phyloP scores from a whole-genome alignment of 2,888 invertebrate species.

The Cheiracanthium punctorium region DNA sequence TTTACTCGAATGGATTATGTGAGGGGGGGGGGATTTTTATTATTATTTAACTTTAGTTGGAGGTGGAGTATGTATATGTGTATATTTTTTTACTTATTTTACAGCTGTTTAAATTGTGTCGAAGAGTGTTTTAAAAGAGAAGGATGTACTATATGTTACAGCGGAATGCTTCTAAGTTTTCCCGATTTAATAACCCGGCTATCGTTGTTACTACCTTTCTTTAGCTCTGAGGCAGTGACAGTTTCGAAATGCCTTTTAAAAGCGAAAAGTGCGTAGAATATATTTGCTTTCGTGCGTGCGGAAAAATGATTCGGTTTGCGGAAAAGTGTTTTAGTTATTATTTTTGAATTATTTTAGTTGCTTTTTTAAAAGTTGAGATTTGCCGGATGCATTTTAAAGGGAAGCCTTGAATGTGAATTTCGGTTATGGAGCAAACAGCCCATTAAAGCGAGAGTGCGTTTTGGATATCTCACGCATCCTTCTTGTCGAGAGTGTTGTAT shows the following conservation, averaged over 20 bases:
- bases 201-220: too few species aligned
- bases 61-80: too few species aligned
- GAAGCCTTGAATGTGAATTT: too few species aligned
- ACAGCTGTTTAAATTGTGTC: background rate
- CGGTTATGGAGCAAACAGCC: too few species aligned
- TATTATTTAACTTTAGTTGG: too few species aligned
- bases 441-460: too few species aligned
- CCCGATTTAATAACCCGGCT: background rate
- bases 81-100: background rate
- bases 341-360: too few species aligned
- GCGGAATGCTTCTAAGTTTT: background rate
- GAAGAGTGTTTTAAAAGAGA: slow-evolving; percentile 1
- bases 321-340: background rate
- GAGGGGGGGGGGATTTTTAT: background rate
- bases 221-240: background rate
- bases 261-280: background rate
- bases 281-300: background rate
- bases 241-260: background rate
- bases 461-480: too few species aligned
- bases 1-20: slow-evolving; percentile 20
- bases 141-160: background rate
- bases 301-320: background rate
- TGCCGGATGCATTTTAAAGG: too few species aligned
- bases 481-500: too few species aligned
- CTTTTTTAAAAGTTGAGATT: too few species aligned